Conservation (phyloP, 2,888 invertebrate genomes). For the Ormyrus pomaceus region DNA sequence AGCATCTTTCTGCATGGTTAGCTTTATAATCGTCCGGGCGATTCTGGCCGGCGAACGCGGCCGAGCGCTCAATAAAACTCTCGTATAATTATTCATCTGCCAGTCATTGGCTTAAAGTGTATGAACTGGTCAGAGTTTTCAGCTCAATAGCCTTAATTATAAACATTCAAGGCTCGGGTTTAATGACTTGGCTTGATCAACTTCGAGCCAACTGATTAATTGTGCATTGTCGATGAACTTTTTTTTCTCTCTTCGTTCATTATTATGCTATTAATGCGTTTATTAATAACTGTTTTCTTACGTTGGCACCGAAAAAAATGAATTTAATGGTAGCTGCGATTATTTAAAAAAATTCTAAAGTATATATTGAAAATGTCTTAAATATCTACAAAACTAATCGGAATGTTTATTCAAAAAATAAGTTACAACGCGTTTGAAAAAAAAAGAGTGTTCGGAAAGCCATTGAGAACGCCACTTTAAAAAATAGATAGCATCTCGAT, state of each 20-base stretch:
- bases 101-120: conserved; percentile 67
- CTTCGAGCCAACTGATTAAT: conserved; percentile 7
- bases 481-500: too few relatives aligned
- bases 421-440: too few relatives aligned
- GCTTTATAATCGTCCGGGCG: conserved; percentile 6
- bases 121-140: conserved; percentile 6
- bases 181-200: conserved; percentile 6
- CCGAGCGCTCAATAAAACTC: conserved; percentile 3
- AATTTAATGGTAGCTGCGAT: too few relatives aligned
- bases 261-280: neutral
- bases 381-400: too few relatives aligned
- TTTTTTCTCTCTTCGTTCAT: neutral
- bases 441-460: too few relatives aligned
- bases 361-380: too few relatives aligned
- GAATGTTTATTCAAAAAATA: too few relatives aligned
- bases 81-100: conserved; percentile 67
- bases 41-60: neutral
- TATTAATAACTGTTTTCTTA: neutral
- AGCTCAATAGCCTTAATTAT: conserved; percentile 21
- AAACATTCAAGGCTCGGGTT: conserved; percentile 3
- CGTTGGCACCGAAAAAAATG: too few relatives aligned
- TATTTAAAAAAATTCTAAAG: too few relatives aligned
- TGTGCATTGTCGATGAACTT: neutral
- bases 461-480: too few relatives aligned
- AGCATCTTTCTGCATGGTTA: conserved; percentile 22